Conservation (phyloP, 2,113 vertebrate genomes). For the Meriones unguiculatus region DNA sequence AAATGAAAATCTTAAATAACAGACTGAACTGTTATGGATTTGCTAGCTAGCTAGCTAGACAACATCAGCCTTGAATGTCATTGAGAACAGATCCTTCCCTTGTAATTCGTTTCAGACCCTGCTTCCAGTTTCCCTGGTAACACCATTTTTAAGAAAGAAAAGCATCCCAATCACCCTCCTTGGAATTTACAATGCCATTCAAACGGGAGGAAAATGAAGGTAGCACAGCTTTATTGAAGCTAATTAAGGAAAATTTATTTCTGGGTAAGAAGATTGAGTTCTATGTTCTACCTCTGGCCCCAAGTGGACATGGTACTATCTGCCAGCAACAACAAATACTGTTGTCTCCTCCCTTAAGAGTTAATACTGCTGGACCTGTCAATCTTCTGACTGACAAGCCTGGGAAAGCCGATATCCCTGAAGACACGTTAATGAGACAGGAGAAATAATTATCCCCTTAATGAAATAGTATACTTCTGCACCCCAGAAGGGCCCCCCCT, state of each 20-base stretch:
- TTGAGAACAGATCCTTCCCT: background rate
- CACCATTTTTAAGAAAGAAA: background rate
- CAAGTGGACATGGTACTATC: background rate
- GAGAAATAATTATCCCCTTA: background rate
- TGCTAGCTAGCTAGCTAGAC: background rate
- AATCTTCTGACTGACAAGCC: background rate
- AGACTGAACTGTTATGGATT: background rate
- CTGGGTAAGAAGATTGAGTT: background rate
- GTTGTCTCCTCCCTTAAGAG: background rate
- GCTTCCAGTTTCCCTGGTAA: background rate
- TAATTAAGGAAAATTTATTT: background rate
- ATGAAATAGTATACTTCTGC: background rate
- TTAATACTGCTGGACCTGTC: background rate
- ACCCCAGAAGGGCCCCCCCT: background rate
- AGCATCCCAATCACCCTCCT: background rate
- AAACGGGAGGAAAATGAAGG: background rate
- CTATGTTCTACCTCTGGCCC: background rate
- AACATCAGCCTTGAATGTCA: background rate
- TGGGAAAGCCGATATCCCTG: background rate
- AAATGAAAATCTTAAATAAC: background rate
- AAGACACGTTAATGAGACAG: background rate
- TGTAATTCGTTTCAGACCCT: background rate
- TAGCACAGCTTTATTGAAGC: background rate
- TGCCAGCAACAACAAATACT: background rate
- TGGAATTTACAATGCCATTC: background rate